Conservation (phyloP, 2,113 vertebrate species). For the Oreochromis tanganicae region DNA sequence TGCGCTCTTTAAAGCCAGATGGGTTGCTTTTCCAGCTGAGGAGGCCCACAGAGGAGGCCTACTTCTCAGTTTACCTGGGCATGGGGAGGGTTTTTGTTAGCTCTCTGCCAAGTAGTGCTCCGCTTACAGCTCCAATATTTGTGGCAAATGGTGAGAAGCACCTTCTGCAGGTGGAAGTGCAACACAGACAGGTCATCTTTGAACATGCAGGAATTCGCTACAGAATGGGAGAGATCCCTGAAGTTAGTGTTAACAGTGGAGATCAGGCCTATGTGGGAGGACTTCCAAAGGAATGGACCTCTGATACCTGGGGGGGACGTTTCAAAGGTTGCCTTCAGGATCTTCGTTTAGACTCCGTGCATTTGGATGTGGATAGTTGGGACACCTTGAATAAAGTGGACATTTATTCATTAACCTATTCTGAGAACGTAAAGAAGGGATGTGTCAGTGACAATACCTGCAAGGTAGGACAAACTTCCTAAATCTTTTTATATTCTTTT, state of each 20-base stretch:
- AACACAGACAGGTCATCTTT: slow-evolving; percentile 51
- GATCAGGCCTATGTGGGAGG: slow-evolving; percentile 77
- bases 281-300: slow-evolving; percentile 30
- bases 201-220: slow-evolving; percentile 47
- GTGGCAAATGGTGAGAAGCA: slow-evolving; percentile 76
- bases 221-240: slow-evolving; percentile 63
- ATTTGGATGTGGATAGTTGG: slow-evolving; percentile 58
- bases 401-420: slow-evolving; percentile 35
- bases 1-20: slow-evolving; percentile 74
- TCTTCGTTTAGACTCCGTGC: slow-evolving; percentile 72
- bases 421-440: slow-evolving; percentile 68
- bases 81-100: slow-evolving; percentile 70
- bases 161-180: slow-evolving; percentile 75
- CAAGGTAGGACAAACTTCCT: slow-evolving; percentile 62
- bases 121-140: slow-evolving; percentile 56
- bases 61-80: slow-evolving; percentile 77
- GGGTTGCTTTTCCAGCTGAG: slow-evolving; percentile 82
- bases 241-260: slow-evolving; percentile 48
- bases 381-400: background rate
- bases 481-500: background rate
- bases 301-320: slow-evolving; percentile 75
- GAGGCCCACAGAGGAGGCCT: slow-evolving; percentile 29
- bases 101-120: background rate
- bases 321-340: slow-evolving; percentile 95
- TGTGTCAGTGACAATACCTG: slow-evolving; percentile 87